phyloP scores from a whole-genome alignment of 2,888 invertebrate species.

The Macrostomum cliftonense region DNA sequence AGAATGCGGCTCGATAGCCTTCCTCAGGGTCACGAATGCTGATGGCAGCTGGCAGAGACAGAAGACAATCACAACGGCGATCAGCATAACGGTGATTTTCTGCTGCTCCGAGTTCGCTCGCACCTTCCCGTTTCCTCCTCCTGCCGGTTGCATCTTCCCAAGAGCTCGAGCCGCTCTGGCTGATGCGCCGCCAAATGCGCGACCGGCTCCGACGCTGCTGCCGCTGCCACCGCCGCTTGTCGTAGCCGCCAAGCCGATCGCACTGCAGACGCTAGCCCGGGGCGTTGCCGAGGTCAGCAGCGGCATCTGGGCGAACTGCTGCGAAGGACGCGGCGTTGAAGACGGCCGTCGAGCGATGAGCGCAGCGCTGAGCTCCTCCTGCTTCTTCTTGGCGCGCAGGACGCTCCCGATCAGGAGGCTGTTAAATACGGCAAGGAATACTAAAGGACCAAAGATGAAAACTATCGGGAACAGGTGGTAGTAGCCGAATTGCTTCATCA shows the following conservation, averaged over 20 bases:
- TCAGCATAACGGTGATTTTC: slow-evolving; percentile 55
- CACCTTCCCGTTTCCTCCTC: slow-evolving; percentile 14
- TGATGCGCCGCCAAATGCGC: too few species aligned
- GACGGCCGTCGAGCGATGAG: too few species aligned
- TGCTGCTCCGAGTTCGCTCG: slow-evolving; percentile 24
- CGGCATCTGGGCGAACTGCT: too few species aligned
- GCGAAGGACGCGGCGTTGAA: too few species aligned
- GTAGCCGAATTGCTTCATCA: too few species aligned
- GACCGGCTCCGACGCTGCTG: too few species aligned
- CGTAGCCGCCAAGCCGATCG: too few species aligned
- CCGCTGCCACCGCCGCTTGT: too few species aligned
- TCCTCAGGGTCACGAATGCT: slow-evolving; percentile 35
- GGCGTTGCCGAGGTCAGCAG: too few species aligned
- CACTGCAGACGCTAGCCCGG: too few species aligned
- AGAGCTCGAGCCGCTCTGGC: slow-evolving; percentile 17
- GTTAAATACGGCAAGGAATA: slow-evolving; percentile 53
- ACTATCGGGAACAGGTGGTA: too few species aligned
- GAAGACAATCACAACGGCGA: slow-evolving; percentile 56
- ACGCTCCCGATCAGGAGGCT: slow-evolving; percentile 49
- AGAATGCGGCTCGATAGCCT: background rate
- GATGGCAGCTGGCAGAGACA: slow-evolving; percentile 55
- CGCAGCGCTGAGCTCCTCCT: slow-evolving; percentile 10
- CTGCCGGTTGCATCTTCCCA: slow-evolving; percentile 32
- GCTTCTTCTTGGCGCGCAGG: slow-evolving; percentile 19
- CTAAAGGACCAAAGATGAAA: slow-evolving; percentile 47